phyloP scores from a whole-genome alignment of 2,113 vertebrate genomes.

The Osmerus eperlanus region DNA sequence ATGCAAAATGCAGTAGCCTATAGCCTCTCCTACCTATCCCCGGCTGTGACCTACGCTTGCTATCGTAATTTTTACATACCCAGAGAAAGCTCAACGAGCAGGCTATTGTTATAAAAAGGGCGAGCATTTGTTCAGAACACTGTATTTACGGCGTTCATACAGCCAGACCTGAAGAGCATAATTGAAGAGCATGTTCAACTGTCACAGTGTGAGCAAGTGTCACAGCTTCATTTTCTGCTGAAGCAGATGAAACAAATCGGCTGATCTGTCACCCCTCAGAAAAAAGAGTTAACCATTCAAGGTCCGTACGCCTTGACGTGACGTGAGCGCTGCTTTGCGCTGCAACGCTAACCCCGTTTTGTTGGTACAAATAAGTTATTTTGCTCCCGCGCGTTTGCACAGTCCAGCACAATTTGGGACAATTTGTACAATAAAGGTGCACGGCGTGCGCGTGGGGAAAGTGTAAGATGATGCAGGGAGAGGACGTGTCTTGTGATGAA shows the following conservation, averaged over 20 bases:
- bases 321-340: background rate
- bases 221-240: background rate
- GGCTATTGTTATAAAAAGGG: too few relatives aligned
- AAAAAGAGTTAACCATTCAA: constrained; percentile 13
- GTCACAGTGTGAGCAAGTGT: background rate
- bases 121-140: too few relatives aligned
- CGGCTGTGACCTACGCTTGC: too few relatives aligned
- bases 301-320: background rate
- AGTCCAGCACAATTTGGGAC: background rate
- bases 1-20: background rate
- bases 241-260: background rate
- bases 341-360: background rate
- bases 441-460: constrained; percentile 1
- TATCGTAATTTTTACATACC: too few relatives aligned
- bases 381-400: too few relatives aligned
- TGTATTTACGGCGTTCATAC: too few relatives aligned
- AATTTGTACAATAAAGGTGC: constrained; percentile 23
- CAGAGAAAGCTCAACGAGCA: too few relatives aligned
- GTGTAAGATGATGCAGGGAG: background rate
- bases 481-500: background rate
- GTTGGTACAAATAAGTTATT: background rate
- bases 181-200: background rate
- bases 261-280: constrained; percentile 1
- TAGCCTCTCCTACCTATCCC: background rate
- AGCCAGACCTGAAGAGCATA: too few relatives aligned